Evolutionary conservation across 2,888 invertebrate genomes (phyloP), one percentile per base, ranked within the genome.

Genomic region (Eledona agricola): DNA sequence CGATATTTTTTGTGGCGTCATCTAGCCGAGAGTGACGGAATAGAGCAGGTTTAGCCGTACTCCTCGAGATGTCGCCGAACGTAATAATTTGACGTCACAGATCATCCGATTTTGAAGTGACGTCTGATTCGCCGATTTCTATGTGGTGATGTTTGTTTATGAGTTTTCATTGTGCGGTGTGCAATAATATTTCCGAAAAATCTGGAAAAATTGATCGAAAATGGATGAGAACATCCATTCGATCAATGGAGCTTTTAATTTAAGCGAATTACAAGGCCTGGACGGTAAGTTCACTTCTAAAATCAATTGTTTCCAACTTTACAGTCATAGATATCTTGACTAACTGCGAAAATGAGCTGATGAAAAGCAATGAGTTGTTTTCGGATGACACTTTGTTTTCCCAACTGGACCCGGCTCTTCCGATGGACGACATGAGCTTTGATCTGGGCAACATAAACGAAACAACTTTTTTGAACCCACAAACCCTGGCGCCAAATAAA

Each of bases 281-380:
- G 87, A 88, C 76, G 88, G 88, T 86, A 79, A 76, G 38, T 20
- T 5, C 22, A 26, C 11, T 15, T 17, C n/a, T 29, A 3, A 9
- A 32, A 5, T 32, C 7, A 29, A 35, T 42, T 22, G 37, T 60
- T 54, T 40, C 23, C 50, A 57, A 38, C 23, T 40, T 57, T 80
- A 25, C 7, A 2, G 5, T 50, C 80, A 40, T 74, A 87, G 87
- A 87, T 75, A 79, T 87, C 34, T 74, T 88, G 15, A 81, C 81
- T 59, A 83, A 84, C 57, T 87, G 84, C 68, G 87, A 87, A 73
- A 84, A 78, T 57, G 87, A 86, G 69, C 79, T 87, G 57, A 79
- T 87, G 76, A 80, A 77, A 63, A 76, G 72, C 62, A 79, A 76
- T 55, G 76, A 75, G 42, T 67, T 83, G 6, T 82, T 83, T 58